Evolutionary conservation across 2,888 invertebrate species (phyloP).

Genomic region (Tachina lurida): DNA sequence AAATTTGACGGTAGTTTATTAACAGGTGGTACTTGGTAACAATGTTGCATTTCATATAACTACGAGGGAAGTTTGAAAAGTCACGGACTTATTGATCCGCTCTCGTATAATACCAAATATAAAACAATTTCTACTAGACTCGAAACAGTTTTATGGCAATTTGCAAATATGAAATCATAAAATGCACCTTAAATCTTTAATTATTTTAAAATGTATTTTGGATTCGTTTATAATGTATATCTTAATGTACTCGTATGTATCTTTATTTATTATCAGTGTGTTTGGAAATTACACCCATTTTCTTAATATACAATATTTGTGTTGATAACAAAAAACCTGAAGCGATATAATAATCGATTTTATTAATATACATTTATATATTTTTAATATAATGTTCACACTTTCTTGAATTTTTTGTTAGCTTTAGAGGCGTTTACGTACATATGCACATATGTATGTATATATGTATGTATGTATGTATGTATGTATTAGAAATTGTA

Average conservation of each 20-base stretch:
- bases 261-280: constrained; percentile 18
- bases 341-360: constrained; percentile 28
- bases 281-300: constrained; percentile 32
- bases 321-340: constrained; percentile 4
- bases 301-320: not conserved
- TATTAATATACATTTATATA: not conserved
- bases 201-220: constrained; percentile 30
- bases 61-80: too few relatives aligned
- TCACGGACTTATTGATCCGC: too few relatives aligned
- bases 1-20: too few relatives aligned
- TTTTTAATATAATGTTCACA: not conserved
- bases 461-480: not conserved
- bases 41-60: too few relatives aligned
- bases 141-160: constrained; percentile 1
- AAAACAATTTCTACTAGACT: constrained; percentile 4
- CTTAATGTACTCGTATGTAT: not conserved
- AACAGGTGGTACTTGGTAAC: too few relatives aligned
- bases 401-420: not conserved
- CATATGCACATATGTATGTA: too few relatives aligned
- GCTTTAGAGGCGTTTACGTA: not conserved
- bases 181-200: constrained; percentile 10
- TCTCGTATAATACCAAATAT: too few relatives aligned
- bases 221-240: constrained; percentile 31
- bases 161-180: constrained; percentile 10
- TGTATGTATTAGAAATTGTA: not conserved